phyloP scores from a whole-genome alignment of 1,140 invertebrate species.

The Rhysida immarginata region DNA sequence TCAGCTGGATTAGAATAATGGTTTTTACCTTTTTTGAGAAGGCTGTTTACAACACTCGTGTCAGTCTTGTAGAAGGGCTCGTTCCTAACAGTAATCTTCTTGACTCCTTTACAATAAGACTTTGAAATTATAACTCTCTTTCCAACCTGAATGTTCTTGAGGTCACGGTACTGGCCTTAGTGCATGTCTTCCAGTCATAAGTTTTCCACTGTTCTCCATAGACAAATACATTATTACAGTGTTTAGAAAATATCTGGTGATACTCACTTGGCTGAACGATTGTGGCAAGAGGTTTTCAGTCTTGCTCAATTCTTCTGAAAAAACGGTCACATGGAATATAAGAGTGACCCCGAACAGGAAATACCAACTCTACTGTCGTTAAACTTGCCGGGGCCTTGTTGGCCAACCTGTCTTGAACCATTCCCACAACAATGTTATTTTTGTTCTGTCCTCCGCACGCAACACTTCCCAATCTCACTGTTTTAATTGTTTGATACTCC shows the following conservation, averaged over 20 bases:
- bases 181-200: not conserved
- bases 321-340: not conserved
- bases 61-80: not conserved
- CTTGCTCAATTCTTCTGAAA: not conserved
- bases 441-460: conserved; percentile 11
- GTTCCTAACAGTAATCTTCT: not conserved
- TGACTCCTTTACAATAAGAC: not conserved
- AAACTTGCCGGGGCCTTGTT: not conserved
- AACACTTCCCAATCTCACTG: conserved; percentile 5
- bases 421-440: conserved; percentile 1
- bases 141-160: not conserved
- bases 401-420: not conserved
- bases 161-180: not conserved
- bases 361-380: not conserved
- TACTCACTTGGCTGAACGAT: not conserved
- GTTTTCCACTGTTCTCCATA: not conserved
- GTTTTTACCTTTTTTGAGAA: not conserved
- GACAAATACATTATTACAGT: not conserved
- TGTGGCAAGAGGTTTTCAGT: not conserved
- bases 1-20: not conserved
- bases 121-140: not conserved
- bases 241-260: not conserved
- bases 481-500: too few species aligned
- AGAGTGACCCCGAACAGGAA: not conserved
- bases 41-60: not conserved